Evolutionary conservation across 2,113 vertebrate genomes (phyloP).

Genomic region (Antennarius striatus): DNA sequence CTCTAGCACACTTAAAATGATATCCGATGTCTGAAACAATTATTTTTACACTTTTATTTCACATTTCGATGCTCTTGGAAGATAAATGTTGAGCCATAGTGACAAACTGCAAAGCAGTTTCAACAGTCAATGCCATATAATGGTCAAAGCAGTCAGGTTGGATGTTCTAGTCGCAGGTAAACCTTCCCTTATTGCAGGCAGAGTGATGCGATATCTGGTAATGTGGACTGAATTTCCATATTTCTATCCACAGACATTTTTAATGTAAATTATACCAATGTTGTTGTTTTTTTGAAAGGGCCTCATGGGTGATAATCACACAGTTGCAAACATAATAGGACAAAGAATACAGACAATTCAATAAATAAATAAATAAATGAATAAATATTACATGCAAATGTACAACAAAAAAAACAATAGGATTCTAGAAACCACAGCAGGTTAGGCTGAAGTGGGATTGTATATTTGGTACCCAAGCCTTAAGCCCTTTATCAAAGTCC

Average conservation of each 20-base stretch:
- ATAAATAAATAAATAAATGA: slow-evolving; percentile 33
- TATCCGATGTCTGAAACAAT: not conserved
- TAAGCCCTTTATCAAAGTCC: slow-evolving; percentile 55
- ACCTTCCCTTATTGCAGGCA: slow-evolving; percentile 49
- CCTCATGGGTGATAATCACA: slow-evolving; percentile 32
- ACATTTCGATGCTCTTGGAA: slow-evolving; percentile 48
- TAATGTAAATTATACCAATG: not conserved
- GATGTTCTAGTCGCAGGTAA: slow-evolving; percentile 20
- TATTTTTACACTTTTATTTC: slow-evolving; percentile 60
- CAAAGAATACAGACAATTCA: slow-evolving; percentile 34
- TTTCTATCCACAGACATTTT: not conserved
- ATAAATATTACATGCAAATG: slow-evolving; percentile 51
- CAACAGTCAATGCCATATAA: slow-evolving; percentile 42
- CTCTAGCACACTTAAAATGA: slow-evolving; percentile 17
- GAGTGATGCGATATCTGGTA: slow-evolving; percentile 22
- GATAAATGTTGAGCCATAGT: slow-evolving; percentile 18
- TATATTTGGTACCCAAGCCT: slow-evolving; percentile 28
- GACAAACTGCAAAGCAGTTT: slow-evolving; percentile 30
- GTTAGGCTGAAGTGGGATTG: slow-evolving; percentile 21
- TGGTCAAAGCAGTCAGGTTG: not conserved
- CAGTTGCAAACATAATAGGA: slow-evolving; percentile 39
- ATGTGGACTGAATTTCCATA: not conserved
- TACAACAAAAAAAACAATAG: slow-evolving; percentile 34
- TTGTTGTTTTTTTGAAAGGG: not conserved
- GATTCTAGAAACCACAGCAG: slow-evolving; percentile 12